Percentiles rank a stretch among this genome's conserved stretches.
phyloP scores from a whole-genome alignment of 92 coral and sea anemone species.

The Zoanthus solanderi region DNA sequence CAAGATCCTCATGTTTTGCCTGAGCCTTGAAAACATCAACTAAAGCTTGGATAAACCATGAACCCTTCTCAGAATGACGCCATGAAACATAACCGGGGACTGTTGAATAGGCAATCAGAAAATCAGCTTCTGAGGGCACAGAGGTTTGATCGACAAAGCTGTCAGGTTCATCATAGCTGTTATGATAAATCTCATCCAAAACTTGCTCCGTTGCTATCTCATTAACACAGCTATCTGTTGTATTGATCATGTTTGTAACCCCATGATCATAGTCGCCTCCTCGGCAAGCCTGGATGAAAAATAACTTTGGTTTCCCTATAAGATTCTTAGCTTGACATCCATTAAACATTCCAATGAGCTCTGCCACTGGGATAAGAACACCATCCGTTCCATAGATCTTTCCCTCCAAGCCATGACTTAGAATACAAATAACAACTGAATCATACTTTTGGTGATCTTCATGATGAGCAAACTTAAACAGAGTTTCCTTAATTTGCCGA shows the following conservation, averaged over 20 bases:
- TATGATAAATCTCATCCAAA: conserved; percentile 70
- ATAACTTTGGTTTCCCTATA: conserved; percentile 93
- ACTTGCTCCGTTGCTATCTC: conserved; percentile 59
- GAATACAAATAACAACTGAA: conserved; percentile 90
- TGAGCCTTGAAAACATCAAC: conserved; percentile 81
- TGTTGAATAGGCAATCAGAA: conserved; percentile 91
- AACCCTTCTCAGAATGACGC: conserved; percentile 92
- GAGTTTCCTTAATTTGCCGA: conserved; percentile 65
- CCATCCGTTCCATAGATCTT: conserved; percentile 91
- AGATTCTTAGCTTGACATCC: conserved; percentile 88
- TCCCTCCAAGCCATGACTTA: conserved; percentile 97
- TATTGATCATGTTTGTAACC: conserved; percentile 47
- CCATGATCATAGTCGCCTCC: conserved; percentile 96
- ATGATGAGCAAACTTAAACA: conserved; percentile 72
- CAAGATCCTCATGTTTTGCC: conserved; percentile 86
- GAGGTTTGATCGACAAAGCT: conserved; percentile 67
- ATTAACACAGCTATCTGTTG: conserved; percentile 61
- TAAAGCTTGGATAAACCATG: conserved; percentile 97
- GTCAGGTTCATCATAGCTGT: conserved; percentile 69
- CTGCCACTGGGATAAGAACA: conserved; percentile 76
- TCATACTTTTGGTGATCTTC: conserved; percentile 81
- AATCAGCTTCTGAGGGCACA: conserved; percentile 95
- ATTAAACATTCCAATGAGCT: conserved; percentile 86
- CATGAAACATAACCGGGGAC: conserved; percentile 99
- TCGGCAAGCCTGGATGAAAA: conserved; percentile 96